Evolutionary conservation across 2,113 vertebrate genomes (phyloP).

Genomic region (Pelmatolapia mariae): DNA sequence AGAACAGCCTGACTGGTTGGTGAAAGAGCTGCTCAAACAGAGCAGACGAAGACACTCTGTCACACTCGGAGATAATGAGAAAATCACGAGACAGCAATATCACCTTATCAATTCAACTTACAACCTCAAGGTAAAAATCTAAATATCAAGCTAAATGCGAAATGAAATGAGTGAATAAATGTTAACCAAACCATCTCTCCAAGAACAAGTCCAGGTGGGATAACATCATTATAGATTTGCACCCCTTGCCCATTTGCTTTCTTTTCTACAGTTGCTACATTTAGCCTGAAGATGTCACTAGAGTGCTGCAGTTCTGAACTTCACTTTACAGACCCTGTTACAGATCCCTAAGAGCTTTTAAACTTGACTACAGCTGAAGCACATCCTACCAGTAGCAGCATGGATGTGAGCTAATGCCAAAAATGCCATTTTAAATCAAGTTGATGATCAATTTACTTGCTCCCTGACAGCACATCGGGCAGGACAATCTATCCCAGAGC

Average conservation of each 20-base stretch:
- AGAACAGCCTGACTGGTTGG: constrained; percentile 46
- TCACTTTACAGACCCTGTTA: neutral
- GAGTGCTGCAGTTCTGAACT: neutral
- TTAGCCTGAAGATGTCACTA: constrained; percentile 54
- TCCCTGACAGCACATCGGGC: constrained; percentile 1
- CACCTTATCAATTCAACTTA: neutral
- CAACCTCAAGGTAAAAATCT: constrained; percentile 55
- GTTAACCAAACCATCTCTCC: neutral
- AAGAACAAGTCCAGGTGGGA: neutral
- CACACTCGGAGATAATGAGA: constrained; percentile 15
- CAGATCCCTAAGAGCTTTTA: neutral
- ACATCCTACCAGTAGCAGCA: neutral
- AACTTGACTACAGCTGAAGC: neutral
- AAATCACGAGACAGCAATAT: neutral
- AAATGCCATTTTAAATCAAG: constrained; percentile 49
- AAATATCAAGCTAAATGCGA: neutral
- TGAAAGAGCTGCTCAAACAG: constrained; percentile 52
- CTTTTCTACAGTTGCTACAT: neutral
- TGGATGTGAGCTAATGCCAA: constrained; percentile 12
- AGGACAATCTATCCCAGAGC: constrained; percentile 26
- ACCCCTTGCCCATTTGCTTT: neutral
- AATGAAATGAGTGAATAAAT: neutral
- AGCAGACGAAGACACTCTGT: constrained; percentile 47
- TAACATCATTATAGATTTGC: neutral
- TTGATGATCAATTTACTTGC: constrained; percentile 39